Evolutionary conservation across 1,140 invertebrate genomes (phyloP).

Genomic region (Sinonovacula constricta): DNA sequence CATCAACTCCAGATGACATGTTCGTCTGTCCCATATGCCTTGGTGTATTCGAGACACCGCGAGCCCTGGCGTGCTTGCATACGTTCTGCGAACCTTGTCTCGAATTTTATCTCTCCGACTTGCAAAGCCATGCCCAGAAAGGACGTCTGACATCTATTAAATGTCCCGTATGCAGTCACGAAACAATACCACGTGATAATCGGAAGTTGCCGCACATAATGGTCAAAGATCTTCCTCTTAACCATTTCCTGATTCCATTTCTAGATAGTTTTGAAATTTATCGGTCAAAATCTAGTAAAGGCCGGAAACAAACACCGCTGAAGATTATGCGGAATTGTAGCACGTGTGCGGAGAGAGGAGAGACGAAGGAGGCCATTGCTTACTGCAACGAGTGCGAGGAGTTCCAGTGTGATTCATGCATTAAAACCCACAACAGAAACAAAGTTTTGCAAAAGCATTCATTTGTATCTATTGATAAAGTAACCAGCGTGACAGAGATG

Average conservation of each 20-base stretch:
- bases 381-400: constrained; percentile 45
- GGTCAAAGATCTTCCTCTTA: constrained; percentile 43
- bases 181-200: constrained; percentile 20
- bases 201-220: constrained; percentile 36
- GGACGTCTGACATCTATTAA: constrained; percentile 27
- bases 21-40: constrained; percentile 44
- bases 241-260: constrained; percentile 36
- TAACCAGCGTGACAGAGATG: constrained; percentile 11
- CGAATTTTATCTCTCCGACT: constrained; percentile 19
- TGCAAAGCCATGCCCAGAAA: constrained; percentile 8
- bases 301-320: constrained; percentile 2
- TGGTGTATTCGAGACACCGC: constrained; percentile 43
- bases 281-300: neutral
- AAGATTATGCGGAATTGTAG: constrained; percentile 33
- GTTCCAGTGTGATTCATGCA: constrained; percentile 33
- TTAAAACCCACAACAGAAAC: constrained; percentile 25
- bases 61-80: constrained; percentile 45
- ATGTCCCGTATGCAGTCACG: constrained; percentile 37
- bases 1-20: too few relatives aligned
- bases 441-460: constrained; percentile 21
- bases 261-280: constrained; percentile 20
- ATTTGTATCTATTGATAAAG: constrained; percentile 17
- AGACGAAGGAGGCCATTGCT: neutral
- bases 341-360: constrained; percentile 26
- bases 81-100: constrained; percentile 49